Evolutionary conservation across 1,140 invertebrate species (phyloP).

Genomic region (Hyphantria cunea): DNA sequence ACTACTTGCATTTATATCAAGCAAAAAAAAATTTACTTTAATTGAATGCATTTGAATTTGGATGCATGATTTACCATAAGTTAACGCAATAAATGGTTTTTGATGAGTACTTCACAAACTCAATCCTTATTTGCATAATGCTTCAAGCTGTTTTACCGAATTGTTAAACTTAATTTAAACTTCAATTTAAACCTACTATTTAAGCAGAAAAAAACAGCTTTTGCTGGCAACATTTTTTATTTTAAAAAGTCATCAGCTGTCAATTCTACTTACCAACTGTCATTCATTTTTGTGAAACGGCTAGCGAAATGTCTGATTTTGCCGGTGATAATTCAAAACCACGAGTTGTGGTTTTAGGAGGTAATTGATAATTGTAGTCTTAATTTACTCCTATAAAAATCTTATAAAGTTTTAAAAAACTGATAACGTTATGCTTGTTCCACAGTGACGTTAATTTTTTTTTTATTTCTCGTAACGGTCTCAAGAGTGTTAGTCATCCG

Average conservation of each 20-base stretch:
- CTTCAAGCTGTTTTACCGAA: too few relatives aligned
- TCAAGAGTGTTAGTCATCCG: constrained; percentile 72
- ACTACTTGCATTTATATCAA: too few relatives aligned
- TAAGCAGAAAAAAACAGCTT: background rate
- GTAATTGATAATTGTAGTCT: constrained; percentile 44
- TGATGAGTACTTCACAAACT: too few relatives aligned
- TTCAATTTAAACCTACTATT: background rate
- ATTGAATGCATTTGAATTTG: too few relatives aligned
- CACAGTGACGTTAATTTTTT: constrained; percentile 32
- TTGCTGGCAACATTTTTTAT: background rate
- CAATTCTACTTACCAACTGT: constrained; percentile 47
- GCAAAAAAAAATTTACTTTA: too few relatives aligned
- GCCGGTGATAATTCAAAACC: constrained; percentile 76
- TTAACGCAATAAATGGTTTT: too few relatives aligned
- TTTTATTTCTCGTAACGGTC: constrained; percentile 67
- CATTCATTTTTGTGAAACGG: constrained; percentile 61
- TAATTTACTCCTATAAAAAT: background rate
- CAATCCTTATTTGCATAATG: too few relatives aligned
- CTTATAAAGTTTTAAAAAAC: background rate
- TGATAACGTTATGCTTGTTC: background rate
- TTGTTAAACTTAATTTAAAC: too few relatives aligned
- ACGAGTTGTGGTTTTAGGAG: constrained; percentile 74
- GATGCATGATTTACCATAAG: too few relatives aligned
- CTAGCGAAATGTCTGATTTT: constrained; percentile 71
- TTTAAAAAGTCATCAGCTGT: background rate